A percentile compares a stretch with the other conserved stretches of the same genome.
These are phyloP conservation scores for Lophura nycthemera DNA, from an alignment of 2,113 vertebrate genomes.

Conservation along the genomic window DNA sequence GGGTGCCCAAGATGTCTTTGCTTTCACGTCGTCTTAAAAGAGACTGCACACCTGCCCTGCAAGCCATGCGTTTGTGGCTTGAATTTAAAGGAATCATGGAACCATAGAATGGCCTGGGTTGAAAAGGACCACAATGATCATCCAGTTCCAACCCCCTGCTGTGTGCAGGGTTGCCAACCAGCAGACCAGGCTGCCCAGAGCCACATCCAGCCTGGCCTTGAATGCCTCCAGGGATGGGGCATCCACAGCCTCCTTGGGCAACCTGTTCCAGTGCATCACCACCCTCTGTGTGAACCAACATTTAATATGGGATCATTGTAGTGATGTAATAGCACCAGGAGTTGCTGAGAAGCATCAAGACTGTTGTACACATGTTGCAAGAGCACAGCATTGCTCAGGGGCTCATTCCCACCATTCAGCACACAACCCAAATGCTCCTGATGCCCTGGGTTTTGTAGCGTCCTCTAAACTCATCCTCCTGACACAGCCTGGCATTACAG, in stretches of 20 bases:
- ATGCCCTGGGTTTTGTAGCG: not conserved
- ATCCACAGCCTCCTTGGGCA: too few species aligned
- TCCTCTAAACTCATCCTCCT: not conserved
- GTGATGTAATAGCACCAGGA: not conserved
- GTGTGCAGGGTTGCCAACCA: too few species aligned
- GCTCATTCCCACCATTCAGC: not conserved
- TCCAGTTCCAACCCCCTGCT: too few species aligned
- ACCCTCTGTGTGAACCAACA: not conserved
- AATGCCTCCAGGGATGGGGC: too few species aligned
- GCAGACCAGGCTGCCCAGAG: too few species aligned
- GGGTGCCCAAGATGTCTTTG: not conserved
- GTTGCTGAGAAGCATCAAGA: not conserved
- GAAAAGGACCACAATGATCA: too few species aligned
- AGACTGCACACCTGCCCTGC: not conserved
- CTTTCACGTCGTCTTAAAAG: not conserved
- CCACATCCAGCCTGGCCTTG: too few species aligned
- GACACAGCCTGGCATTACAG: not conserved
- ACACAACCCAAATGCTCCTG: not conserved
- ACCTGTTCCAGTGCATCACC: too few species aligned
- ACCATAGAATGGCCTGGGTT: too few species aligned
- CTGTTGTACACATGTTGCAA: not conserved
- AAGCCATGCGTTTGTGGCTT: fast-evolving
- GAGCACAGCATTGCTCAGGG: not conserved
- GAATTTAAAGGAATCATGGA: not conserved
- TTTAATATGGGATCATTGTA: fast-evolving